Base-by-base conservation (phyloP, 2,888 invertebrate species). In the Hylaea fasciaria region DNA sequence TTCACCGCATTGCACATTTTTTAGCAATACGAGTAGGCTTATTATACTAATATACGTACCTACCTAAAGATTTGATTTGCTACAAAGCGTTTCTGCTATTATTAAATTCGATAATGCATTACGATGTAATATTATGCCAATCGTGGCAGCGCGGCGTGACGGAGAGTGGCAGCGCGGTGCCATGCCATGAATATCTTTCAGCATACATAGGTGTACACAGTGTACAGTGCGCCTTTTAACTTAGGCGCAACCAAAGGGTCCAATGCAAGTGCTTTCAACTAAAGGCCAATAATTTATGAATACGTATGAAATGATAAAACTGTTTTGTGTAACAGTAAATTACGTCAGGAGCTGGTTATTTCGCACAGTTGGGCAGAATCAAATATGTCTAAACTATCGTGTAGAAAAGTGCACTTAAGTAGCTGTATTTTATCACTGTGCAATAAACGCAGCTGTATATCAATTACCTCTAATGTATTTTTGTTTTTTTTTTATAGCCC, bases 171-270 rank as follows among this genome's bases (percentile, higher is more conserved):
- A 48, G 56, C 43, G 54, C 60, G n/a, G n/a, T n/a, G n/a, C n/a
- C n/a, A n/a, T n/a, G n/a, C n/a, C 57, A 45, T 16, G 56, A 65
- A 57, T 58, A 57, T 56, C 56, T 39, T 49, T 35, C 17, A 58
- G 57, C 22, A 22, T 44, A 44, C 44, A 4, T 22, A 13, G 12
- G 44, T 22, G 22, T 22, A 22, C 22, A 22, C 22, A n/a, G n/a
- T 22, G 22, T 13, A 35, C 37, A 57, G 60, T 57, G 66, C 60
- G 17, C 17, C 14, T 16, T 14, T 41, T 12, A 10, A 37, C 32
- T 32, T 11, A 37, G 37, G n/a, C n/a, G n/a, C 3, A 3, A 37
- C 37, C n/a, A n/a, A n/a, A n/a, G n/a, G n/a, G n/a, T n/a, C n/a
- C n/a, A n/a, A n/a, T n/a, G n/a, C n/a, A n/a, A 37, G 3, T n/a